Percentiles rank a stretch among this genome's conserved stretches.
phyloP scores from a whole-genome alignment of 2,797 vertebrate species.

The Alouatta caraya region DNA sequence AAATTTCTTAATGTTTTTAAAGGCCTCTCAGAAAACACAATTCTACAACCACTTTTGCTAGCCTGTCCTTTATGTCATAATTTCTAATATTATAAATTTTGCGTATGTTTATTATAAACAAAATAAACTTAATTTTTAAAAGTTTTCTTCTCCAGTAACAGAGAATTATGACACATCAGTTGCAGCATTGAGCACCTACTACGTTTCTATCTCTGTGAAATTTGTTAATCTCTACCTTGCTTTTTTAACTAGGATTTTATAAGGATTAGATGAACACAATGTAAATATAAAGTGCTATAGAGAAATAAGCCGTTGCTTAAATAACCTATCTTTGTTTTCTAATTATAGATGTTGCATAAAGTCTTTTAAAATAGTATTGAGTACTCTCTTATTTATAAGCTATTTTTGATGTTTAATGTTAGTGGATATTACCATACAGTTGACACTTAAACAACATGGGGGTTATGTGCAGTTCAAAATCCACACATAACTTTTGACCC shows the following conservation, averaged over 20 bases:
- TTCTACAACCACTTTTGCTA: not conserved
- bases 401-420: not conserved
- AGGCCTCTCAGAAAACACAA: not conserved
- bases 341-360: not conserved
- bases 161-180: not conserved
- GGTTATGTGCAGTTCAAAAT: not conserved
- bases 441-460: not conserved
- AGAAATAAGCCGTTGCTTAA: not conserved
- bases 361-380: not conserved
- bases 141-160: not conserved
- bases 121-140: not conserved
- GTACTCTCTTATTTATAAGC: not conserved
- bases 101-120: not conserved
- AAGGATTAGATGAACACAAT: not conserved
- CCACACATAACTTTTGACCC: not conserved
- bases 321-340: not conserved
- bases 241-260: not conserved
- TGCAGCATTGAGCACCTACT: not conserved
- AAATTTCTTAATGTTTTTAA: not conserved
- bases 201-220: not conserved
- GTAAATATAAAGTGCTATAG: not conserved
- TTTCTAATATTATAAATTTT: not conserved
- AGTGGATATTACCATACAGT: not conserved
- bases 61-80: not conserved
- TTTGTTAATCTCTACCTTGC: not conserved